Evolutionary conservation across 2,888 invertebrate genomes (phyloP).

Genomic region (Apamea epomidion): DNA sequence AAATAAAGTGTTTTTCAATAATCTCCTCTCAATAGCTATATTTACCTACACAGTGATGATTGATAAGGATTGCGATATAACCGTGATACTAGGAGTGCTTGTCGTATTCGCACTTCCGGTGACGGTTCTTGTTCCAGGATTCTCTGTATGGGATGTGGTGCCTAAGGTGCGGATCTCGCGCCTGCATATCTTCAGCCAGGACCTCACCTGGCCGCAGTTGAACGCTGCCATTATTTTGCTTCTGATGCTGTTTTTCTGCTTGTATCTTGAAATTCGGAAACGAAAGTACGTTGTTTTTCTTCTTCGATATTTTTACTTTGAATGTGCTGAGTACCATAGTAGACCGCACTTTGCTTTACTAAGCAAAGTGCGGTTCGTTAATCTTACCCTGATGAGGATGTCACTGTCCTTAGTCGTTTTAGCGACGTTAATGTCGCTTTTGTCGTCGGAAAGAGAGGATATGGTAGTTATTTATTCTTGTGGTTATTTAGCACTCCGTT

Average conservation of each 20-base stretch:
- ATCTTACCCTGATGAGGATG: not conserved
- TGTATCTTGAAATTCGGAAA: slow-evolving; percentile 84
- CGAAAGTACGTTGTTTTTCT: slow-evolving; percentile 78
- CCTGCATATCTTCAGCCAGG: slow-evolving; percentile 76
- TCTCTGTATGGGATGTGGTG: slow-evolving; percentile 82
- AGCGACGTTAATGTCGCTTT: not conserved
- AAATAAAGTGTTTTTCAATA: slow-evolving; percentile 47
- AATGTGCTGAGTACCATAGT: not conserved
- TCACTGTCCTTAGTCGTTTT: not conserved
- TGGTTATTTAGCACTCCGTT: not conserved
- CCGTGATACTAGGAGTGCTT: slow-evolving; percentile 68
- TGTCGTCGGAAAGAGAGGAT: not conserved
- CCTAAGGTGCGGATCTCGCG: slow-evolving; percentile 82
- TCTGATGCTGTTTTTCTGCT: slow-evolving; percentile 78
- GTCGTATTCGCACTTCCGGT: slow-evolving; percentile 83
- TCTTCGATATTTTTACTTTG: not conserved
- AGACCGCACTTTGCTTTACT: not conserved
- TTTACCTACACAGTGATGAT: slow-evolving; percentile 71
- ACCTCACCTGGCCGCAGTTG: slow-evolving; percentile 81
- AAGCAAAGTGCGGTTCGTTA: not conserved
- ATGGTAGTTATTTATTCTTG: not conserved
- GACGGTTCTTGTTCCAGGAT: slow-evolving; percentile 81
- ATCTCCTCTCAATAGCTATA: slow-evolving; percentile 19
- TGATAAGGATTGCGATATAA: slow-evolving; percentile 70
- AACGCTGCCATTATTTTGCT: slow-evolving; percentile 74